phyloP scores from a whole-genome alignment of 2,113 vertebrate species.

The Lepisosteus osseus region DNA sequence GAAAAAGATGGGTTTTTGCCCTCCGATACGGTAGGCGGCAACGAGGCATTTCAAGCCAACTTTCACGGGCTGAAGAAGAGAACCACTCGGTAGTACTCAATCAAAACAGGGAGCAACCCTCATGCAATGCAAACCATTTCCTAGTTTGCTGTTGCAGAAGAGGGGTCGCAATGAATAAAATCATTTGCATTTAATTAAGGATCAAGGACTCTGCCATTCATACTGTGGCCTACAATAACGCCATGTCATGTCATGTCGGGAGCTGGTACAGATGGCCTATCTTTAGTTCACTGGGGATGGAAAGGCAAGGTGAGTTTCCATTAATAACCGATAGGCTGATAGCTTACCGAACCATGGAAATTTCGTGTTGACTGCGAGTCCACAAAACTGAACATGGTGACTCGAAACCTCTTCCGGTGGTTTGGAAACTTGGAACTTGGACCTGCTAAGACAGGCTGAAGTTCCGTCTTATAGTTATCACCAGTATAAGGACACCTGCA shows the following conservation, averaged over 20 bases:
- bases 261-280: too few relatives aligned
- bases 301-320: background rate
- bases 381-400: constrained; percentile 60
- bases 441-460: constrained; percentile 30
- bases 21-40: too few relatives aligned
- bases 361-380: constrained; percentile 12
- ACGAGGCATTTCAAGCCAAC: too few relatives aligned
- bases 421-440: constrained; percentile 41
- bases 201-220: too few relatives aligned
- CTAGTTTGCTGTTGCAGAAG: background rate
- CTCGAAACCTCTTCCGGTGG: constrained; percentile 55
- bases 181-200: too few relatives aligned
- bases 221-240: too few relatives aligned
- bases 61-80: too few relatives aligned
- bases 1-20: background rate
- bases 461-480: constrained; percentile 52
- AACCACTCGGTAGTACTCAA: too few relatives aligned
- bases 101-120: too few relatives aligned
- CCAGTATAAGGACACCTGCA: constrained; percentile 59
- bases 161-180: background rate
- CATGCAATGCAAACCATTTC: too few relatives aligned
- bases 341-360: constrained; percentile 30
- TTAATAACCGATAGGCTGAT: background rate
- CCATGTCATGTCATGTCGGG: too few relatives aligned
- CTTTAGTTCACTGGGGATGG: too few relatives aligned